Base-by-base conservation (phyloP, 2,888 invertebrate genomes). In the Pasiphila rectangulata region DNA sequence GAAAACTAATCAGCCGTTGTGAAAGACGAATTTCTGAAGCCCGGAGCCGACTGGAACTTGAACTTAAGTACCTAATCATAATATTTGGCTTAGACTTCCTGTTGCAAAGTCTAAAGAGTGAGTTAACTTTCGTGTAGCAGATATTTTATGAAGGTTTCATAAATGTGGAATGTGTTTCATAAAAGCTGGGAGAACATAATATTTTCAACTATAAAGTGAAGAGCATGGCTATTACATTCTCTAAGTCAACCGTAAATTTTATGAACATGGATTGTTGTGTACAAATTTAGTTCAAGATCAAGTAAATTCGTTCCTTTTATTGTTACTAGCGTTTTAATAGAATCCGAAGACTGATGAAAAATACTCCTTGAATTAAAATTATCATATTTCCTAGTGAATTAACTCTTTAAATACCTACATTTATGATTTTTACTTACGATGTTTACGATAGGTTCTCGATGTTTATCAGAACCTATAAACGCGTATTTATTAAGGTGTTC, bases 41-140 rank as follows among this genome's bases (percentile, higher is more conserved):
- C 34, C 19, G 25, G 19, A 17, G 40, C 24, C 36, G 44, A 42
- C 43, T 36, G n/a, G 10, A 52, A 48, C 44, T 55, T 39, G 24
- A 47, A 43, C 34, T 46, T 41, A 37, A 23, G n/a, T n/a, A n/a
- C n/a, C n/a, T 37, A 51, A 51, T 49, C 45, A 46, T 44, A 35
- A 38, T 43, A 38, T 34, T 38, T n/a, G 27, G 10, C 24, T 43
- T n/a, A 23, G 12, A 36, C 17, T 44, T 36, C 16, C 30, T 36
- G 30, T 43, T 16, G 25, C 21, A 35, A 16, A 29, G 34, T 16
- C 27, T 41, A 23, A 34, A 40, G 25, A 35, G 34, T 27, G 25
- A 41, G 19, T 34, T 13, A 30, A 27, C 24, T 30, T 36, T 41
- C 30, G 13, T 16, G 9, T 27, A 34, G 32, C 32, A 7, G n/a